phyloP scores from a whole-genome alignment of 1,140 invertebrate genomes.

The Drosophila ogumai region DNA sequence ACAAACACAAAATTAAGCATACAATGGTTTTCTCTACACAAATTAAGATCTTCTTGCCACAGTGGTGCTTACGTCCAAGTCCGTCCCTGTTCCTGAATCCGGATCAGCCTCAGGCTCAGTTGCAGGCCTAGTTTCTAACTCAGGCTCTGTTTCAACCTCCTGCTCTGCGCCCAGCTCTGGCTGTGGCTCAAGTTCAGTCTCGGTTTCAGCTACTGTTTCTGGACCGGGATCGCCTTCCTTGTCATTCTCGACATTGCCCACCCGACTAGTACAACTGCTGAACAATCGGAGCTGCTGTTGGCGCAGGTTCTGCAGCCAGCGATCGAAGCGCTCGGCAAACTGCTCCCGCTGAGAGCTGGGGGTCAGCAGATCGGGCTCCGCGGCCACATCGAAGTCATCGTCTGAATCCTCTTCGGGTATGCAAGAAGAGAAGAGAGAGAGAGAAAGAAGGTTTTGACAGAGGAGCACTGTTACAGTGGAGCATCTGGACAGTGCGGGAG shows the following conservation, averaged over 20 bases:
- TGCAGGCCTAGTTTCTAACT: slow-evolving; percentile 18
- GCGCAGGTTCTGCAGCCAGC: slow-evolving; percentile 71
- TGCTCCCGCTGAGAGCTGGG: slow-evolving; percentile 62
- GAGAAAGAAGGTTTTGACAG: slow-evolving; percentile 33
- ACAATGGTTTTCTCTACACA: not conserved
- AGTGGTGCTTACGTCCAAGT: slow-evolving; percentile 60
- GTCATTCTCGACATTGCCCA: slow-evolving; percentile 66
- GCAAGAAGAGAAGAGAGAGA: slow-evolving; percentile 57
- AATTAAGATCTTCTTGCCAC: not conserved
- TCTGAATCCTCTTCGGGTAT: slow-evolving; percentile 53
- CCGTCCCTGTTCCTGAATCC: slow-evolving; percentile 33
- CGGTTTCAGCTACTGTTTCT: slow-evolving; percentile 8
- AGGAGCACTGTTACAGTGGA: slow-evolving; percentile 22
- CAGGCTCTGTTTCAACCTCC: slow-evolving; percentile 25
- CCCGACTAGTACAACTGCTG: slow-evolving; percentile 76
- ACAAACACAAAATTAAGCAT: not conserved
- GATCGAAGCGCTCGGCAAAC: slow-evolving; percentile 69
- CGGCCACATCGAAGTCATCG: slow-evolving; percentile 48
- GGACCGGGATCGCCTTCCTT: slow-evolving; percentile 24
- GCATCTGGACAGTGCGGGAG: slow-evolving; percentile 17
- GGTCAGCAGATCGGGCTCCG: slow-evolving; percentile 56
- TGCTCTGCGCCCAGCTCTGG: not conserved
- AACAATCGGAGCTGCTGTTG: slow-evolving; percentile 67
- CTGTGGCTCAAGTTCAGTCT: slow-evolving; percentile 1
- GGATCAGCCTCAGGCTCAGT: slow-evolving; percentile 22